Evolutionary conservation across 2,888 invertebrate species (phyloP).

Genomic region (Netelia inedita): DNA sequence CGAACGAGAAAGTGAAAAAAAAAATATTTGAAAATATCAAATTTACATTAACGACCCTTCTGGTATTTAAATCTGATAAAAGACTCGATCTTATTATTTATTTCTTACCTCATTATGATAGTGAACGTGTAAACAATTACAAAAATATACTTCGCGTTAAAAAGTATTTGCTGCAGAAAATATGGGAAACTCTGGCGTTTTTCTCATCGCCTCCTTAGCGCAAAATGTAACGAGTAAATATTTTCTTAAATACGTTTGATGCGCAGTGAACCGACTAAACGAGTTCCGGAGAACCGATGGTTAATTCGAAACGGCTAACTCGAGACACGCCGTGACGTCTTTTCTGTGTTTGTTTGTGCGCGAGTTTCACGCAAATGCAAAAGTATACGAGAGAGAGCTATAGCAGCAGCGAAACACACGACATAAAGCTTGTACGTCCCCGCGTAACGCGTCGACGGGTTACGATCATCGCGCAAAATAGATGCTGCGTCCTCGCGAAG

Average conservation of each 20-base stretch:
- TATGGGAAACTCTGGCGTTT: neutral
- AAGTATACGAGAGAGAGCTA: conserved; percentile 16
- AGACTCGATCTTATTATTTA: too few species aligned
- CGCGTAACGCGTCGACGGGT: conserved; percentile 31
- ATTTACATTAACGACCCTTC: too few species aligned
- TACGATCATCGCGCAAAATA: conserved; percentile 63
- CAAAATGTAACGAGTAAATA: conserved; percentile 1
- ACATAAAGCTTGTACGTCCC: conserved; percentile 49
- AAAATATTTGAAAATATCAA: too few species aligned
- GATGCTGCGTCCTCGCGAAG: conserved; percentile 53
- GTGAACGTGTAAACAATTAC: too few species aligned
- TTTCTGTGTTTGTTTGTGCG: neutral
- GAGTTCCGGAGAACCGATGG: conserved; percentile 11
- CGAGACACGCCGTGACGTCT: conserved; percentile 53
- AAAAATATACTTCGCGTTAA: too few species aligned
- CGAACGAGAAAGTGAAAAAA: too few species aligned
- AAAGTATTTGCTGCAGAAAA: too few species aligned
- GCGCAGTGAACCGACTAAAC: neutral
- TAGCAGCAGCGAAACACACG: conserved; percentile 7
- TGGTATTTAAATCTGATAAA: too few species aligned
- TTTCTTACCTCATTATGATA: too few species aligned
- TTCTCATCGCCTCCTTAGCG: neutral
- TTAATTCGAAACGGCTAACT: conserved; percentile 40
- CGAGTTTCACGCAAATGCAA: conserved; percentile 41
- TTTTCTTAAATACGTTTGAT: neutral